These are phyloP conservation scores for Camponotus pennsylvanicus DNA, from an alignment of 1,140 invertebrate species.

Conservation along the genomic window DNA sequence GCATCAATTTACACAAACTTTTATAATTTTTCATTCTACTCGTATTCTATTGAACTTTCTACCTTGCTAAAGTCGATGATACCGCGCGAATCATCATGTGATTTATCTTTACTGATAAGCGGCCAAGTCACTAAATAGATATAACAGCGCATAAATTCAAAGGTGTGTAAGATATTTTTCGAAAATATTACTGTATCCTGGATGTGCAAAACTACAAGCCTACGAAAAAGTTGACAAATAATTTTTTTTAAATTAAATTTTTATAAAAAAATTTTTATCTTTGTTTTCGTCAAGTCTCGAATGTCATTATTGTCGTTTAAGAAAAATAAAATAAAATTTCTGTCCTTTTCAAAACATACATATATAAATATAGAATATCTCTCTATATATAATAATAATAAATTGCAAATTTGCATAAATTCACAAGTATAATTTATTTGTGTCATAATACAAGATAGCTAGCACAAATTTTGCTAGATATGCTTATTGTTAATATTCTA, in stretches of 20 bases:
- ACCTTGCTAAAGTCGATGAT: constrained; percentile 17
- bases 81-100: constrained; percentile 6
- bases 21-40: constrained; percentile 18
- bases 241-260: too few species aligned
- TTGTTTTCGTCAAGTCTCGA: background rate
- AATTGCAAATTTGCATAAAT: background rate
- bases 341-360: background rate
- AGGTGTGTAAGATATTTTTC: background rate
- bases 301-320: background rate
- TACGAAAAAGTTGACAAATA: too few species aligned
- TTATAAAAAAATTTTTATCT: background rate
- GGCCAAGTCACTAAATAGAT: background rate
- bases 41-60: background rate
- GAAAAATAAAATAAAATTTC: background rate
- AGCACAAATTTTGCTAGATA: background rate
- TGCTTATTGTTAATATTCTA: background rate
- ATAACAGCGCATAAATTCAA: too few species aligned
- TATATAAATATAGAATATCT: background rate
- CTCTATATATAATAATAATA: background rate
- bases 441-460: background rate
- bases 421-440: background rate
- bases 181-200: too few species aligned
- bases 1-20: background rate
- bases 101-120: constrained; percentile 66
- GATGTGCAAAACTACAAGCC: background rate